A percentile compares a stretch with the other conserved stretches of the same genome.
Conservation (phyloP, 2,888 invertebrate species). For the Synergus umbraculus region DNA sequence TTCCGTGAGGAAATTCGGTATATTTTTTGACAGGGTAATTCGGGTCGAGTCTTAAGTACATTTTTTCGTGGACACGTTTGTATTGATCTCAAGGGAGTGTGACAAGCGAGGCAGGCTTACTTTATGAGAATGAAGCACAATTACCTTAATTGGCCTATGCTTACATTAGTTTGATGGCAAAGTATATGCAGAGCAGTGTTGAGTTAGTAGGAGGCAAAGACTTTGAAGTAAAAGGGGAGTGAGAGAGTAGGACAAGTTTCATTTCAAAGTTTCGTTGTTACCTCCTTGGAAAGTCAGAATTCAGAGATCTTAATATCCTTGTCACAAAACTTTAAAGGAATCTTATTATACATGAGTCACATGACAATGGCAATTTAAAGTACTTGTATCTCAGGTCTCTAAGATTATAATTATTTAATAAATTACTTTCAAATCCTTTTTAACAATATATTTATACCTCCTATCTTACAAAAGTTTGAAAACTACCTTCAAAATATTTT, state of each 20-base stretch:
- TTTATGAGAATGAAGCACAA: slow-evolving; percentile 51
- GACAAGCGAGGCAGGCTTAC: slow-evolving; percentile 18
- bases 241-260: slow-evolving; percentile 33
- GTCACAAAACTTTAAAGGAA: slow-evolving; percentile 24
- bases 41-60: background rate
- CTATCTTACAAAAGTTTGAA: too few species aligned
- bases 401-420: background rate
- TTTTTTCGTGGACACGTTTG: slow-evolving; percentile 1
- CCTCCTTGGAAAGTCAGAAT: slow-evolving; percentile 24
- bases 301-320: slow-evolving; percentile 29
- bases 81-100: slow-evolving; percentile 19
- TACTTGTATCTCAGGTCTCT: background rate
- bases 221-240: slow-evolving; percentile 30
- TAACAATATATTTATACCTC: too few species aligned
- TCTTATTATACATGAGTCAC: background rate
- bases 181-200: slow-evolving; percentile 51
- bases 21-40: background rate
- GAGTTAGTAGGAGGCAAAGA: slow-evolving; percentile 14
- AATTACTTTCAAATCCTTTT: too few species aligned
- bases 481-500: too few species aligned
- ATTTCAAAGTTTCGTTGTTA: slow-evolving; percentile 27
- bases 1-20: background rate
- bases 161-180: slow-evolving; percentile 68
- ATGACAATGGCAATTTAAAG: slow-evolving; percentile 13
- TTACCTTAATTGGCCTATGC: slow-evolving; percentile 68